Base-by-base conservation (phyloP, 2,113 vertebrate genomes). In the Forbesichthys papilliferus region DNA sequence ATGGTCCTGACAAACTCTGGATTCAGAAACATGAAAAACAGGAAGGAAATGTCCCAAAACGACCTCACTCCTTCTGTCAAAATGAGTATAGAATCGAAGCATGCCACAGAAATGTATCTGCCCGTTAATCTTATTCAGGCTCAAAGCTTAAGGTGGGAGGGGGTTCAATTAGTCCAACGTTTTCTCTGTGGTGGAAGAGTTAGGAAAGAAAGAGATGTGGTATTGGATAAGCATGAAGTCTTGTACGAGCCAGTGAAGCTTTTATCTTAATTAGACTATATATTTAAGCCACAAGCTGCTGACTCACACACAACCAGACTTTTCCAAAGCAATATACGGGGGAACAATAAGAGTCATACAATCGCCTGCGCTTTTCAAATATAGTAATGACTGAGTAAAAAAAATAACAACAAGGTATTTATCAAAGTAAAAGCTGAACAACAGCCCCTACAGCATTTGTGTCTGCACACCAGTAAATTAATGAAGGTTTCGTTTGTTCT, bases 201-300 rank as follows among this genome's bases (percentile, higher is more conserved):
- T 77, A 75, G 79, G 69, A 47, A 68, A 55, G 46, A 55, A 82
- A 76, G 82, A 59, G 82, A 80, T 88, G 78, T 86, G 85, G 89
- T 90, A 92, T 90, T 89, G 92, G 88, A 78, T 72, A 47, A 77
- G 62, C 82, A 78, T 66, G 75, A 78, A 82, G 74, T 79, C 66
- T 58, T 13, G 72, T 80, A 83, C 77, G 65, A 84, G 91, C 92
- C 92, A 93, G 81, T 91, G 86, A 93, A 90, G 94, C 95, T 95
- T 94, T 95, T 94, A 95, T 89, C 88, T 91, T 95, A 95, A 95
- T 95, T 94, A 93, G 86, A 92, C 86, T 85, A 90, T 88, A 91
- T 89, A 90, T 93, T 89, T 80, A 84, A 80, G 79, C 63, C 75
- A 80, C 66, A 84, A 89, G 78, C 77, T 85, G 90, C 90, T 93